Percentiles rank a stretch among this genome's conserved stretches.
Conservation (phyloP, 1,140 invertebrate species). For the Meloidogyne chitwoodi region DNA sequence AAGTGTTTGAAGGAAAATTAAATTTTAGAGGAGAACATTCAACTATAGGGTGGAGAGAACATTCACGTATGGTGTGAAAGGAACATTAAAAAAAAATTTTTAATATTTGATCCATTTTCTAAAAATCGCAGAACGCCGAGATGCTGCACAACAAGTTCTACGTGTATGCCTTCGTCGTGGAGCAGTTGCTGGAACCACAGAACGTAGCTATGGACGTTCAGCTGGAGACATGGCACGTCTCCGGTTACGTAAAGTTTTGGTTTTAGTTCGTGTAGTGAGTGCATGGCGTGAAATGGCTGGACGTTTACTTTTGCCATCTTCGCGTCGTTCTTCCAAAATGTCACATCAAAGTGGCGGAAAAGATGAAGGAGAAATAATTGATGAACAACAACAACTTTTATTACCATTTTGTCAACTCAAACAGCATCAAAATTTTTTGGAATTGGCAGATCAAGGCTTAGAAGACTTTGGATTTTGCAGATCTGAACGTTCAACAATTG, state of each 20-base stretch:
- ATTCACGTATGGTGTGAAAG: too few relatives aligned
- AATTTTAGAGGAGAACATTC: too few relatives aligned
- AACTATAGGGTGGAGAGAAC: too few relatives aligned
- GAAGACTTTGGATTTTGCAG: background rate
- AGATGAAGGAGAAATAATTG: background rate
- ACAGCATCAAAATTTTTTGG: background rate
- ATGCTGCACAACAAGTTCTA: constrained; percentile 16
- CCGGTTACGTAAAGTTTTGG: constrained; percentile 53
- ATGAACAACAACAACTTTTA: background rate
- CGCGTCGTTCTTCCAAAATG: constrained; percentile 20
- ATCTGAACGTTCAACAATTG: background rate
- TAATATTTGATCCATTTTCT: background rate
- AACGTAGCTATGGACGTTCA: background rate
- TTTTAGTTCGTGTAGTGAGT: constrained; percentile 52
- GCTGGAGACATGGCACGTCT: constrained; percentile 40
- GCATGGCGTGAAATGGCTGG: constrained; percentile 43
- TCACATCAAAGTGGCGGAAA: constrained; percentile 3
- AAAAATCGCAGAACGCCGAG: constrained; percentile 10
- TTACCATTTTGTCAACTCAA: background rate
- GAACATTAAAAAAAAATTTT: background rate
- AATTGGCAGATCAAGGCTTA: background rate
- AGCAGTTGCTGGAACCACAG: constrained; percentile 29
- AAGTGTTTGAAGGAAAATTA: too few relatives aligned
- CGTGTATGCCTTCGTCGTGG: constrained; percentile 41
- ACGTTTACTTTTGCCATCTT: constrained; percentile 25